Base-by-base conservation (phyloP, 2,797 vertebrate species). In the Cynodonichthys magdalenae region DNA sequence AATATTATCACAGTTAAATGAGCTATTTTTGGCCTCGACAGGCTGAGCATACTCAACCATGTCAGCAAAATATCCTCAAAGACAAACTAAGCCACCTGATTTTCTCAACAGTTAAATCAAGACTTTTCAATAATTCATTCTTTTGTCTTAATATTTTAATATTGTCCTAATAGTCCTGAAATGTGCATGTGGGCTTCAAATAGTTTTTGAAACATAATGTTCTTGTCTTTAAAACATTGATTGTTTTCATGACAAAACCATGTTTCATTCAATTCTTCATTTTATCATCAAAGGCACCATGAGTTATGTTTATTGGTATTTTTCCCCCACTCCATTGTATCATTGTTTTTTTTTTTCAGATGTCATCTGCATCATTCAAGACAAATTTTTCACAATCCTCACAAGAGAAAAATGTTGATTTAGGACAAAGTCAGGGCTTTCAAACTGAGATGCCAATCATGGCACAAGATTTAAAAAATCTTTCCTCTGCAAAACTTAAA, bases 321-420 rank as follows among this genome's bases (percentile, higher is more conserved):
- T 72, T 19, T 80, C 67, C 65, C 20, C 75, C 64, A 82, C 55
- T 84, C 57, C 86, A 90, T 83, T 85, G 63, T 83, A 88, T 83
- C 69, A 90, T 90, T 24, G 1, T 31, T 31, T 31, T 36, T 36
- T 84, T 89, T 77, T 87, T 86, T 44, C 88, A 93, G 92, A 83
- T 89, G 48, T 71, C 88, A 69, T 39, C 83, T 74, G 20, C 81
- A 77, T 74, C 88, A 65, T 74, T 70, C 78, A 74, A 74, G 75
- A 82, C 47, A 70, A 72, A 83, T 82, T 45, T 83, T 70, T 86
- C 87, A 82, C 79, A 89, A 69, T 68, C 81, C 64, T 75, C 83
- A 74, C 42, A 87, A 66, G 69, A 87, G 64, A 63, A 58, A 61
- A 54, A 58, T 72, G 17, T 69, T 71, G 3, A 67, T 75, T 81